phyloP scores from a whole-genome alignment of 2,888 invertebrate species.

The Biston betularia region DNA sequence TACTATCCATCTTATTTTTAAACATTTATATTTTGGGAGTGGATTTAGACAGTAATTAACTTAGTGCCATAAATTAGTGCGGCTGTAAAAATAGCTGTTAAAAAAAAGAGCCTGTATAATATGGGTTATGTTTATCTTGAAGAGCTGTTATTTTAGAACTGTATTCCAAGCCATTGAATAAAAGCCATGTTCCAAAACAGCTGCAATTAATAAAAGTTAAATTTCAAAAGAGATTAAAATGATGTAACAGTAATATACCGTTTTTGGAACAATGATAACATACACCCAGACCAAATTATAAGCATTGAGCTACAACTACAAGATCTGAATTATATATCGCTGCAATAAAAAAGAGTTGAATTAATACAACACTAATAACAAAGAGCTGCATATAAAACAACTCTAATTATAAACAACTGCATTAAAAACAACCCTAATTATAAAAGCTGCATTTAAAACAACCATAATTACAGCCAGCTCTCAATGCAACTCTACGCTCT shows the following conservation, averaged over 20 bases:
- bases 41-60: slow-evolving; percentile 83
- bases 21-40: slow-evolving; percentile 68
- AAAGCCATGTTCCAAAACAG: slow-evolving; percentile 36
- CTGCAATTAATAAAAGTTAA: neutral
- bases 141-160: neutral
- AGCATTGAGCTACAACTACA: too few species aligned
- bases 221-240: too few species aligned
- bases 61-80: slow-evolving; percentile 58
- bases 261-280: too few species aligned
- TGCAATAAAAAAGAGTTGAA: too few species aligned
- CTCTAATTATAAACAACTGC: neutral
- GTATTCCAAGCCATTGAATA: too few species aligned
- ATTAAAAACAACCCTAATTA: slow-evolving; percentile 43
- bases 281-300: too few species aligned
- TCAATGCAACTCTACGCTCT: slow-evolving; percentile 43
- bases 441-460: slow-evolving; percentile 2
- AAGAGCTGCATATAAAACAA: slow-evolving; percentile 1
- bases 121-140: slow-evolving; percentile 38
- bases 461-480: neutral
- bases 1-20: slow-evolving; percentile 63
- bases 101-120: slow-evolving; percentile 18
- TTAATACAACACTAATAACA: slow-evolving; percentile 39
- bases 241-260: too few species aligned
- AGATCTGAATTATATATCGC: too few species aligned
- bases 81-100: slow-evolving; percentile 20